phyloP scores from a whole-genome alignment of 1,140 invertebrate genomes.

The Ctenoplectra terminalis region DNA sequence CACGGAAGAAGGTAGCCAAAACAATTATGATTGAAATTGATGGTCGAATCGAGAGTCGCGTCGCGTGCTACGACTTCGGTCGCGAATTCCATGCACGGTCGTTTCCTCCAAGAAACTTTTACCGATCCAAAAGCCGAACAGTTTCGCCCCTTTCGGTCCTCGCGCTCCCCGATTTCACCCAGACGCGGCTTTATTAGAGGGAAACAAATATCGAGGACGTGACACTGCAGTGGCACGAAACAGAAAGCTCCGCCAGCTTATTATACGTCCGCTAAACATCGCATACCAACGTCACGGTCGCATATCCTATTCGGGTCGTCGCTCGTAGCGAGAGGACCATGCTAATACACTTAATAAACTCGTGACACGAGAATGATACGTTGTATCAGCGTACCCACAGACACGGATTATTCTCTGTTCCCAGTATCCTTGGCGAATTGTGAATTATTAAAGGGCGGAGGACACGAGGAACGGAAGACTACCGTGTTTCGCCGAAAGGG shows the following conservation, averaged over 20 bases:
- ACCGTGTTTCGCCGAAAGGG: slow-evolving; percentile 3
- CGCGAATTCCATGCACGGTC: slow-evolving; percentile 25
- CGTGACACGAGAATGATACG: slow-evolving; percentile 31
- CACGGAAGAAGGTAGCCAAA: background rate
- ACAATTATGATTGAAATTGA: slow-evolving; percentile 36
- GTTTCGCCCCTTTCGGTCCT: background rate
- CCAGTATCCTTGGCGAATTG: slow-evolving; percentile 27
- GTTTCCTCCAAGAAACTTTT: slow-evolving; percentile 20
- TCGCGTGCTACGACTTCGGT: background rate
- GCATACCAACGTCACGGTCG: no score
- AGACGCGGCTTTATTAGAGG: slow-evolving; percentile 32
- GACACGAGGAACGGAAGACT: background rate
- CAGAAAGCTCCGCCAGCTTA: slow-evolving; percentile 10
- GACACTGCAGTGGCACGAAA: background rate
- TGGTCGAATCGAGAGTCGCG: slow-evolving; percentile 6
- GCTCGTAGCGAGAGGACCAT: background rate
- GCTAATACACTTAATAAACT: slow-evolving; percentile 48
- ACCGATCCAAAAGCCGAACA: background rate
- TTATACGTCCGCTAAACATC: background rate
- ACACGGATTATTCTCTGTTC: background rate
- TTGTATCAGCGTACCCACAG: slow-evolving; percentile 6
- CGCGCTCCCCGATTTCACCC: background rate
- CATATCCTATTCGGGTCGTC: slow-evolving; percentile 17
- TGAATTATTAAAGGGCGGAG: slow-evolving; percentile 28
- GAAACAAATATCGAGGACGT: slow-evolving; percentile 42